These are phyloP conservation scores for Sus cebifrons DNA, from an alignment of 2,797 vertebrate species.

Conservation along the genomic window DNA sequence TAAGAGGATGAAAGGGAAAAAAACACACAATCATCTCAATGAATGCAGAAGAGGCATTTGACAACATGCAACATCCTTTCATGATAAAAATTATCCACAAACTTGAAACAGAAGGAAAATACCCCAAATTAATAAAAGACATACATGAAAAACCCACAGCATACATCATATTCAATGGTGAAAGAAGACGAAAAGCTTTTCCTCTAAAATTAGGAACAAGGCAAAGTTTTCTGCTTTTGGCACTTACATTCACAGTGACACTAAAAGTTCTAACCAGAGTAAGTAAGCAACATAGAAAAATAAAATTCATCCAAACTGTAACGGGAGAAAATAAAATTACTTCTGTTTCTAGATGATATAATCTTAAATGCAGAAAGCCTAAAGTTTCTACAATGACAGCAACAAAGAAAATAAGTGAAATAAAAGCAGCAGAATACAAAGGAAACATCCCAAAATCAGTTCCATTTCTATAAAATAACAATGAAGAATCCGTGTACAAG, in stretches of 20 bases:
- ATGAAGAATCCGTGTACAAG: neutral
- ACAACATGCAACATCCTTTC: neutral
- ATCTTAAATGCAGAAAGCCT: neutral
- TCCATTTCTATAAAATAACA: neutral
- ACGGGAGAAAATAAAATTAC: neutral
- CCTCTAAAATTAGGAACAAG: neutral
- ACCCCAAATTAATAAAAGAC: no score
- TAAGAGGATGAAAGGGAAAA: neutral
- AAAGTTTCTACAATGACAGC: neutral
- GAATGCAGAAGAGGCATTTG: neutral
- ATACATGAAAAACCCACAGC: no score
- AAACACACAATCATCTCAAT: neutral
- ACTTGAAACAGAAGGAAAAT: no score
- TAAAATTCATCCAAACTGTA: neutral
- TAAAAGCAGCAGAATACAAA: neutral
- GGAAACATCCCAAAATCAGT: neutral
- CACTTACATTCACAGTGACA: neutral
- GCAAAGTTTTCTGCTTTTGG: neutral
- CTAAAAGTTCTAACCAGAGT: neutral
- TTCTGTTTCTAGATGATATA: neutral
- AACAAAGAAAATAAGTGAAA: neutral
- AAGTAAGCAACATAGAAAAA: neutral
- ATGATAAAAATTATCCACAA: neutral
- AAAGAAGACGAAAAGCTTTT: neutral
- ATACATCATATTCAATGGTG: neutral